Evolutionary conservation across 1,140 invertebrate genomes (phyloP).

Genomic region (Leptoteleia sp.): DNA sequence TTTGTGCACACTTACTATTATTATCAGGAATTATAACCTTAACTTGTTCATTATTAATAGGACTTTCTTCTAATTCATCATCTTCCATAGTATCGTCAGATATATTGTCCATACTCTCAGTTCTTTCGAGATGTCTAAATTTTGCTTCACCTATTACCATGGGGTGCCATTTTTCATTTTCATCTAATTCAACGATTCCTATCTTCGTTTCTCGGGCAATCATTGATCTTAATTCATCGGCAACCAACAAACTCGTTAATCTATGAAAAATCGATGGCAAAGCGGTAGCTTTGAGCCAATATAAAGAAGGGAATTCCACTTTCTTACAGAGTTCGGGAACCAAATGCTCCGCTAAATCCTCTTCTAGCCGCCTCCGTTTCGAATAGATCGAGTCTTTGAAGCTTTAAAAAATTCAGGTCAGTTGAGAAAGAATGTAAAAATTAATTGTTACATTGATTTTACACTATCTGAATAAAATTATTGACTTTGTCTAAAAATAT

Average conservation of each 20-base stretch:
- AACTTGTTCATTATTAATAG: too few relatives aligned
- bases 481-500: too few relatives aligned
- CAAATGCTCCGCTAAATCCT: constrained; percentile 88
- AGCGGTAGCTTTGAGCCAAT: constrained; percentile 95
- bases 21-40: too few relatives aligned
- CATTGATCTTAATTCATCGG: constrained; percentile 88
- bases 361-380: constrained; percentile 65
- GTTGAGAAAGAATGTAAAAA: too few relatives aligned
- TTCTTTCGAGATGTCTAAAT: not conserved
- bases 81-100: constrained; percentile 10
- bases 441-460: constrained; percentile 6
- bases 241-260: constrained; percentile 88
- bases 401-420: too few relatives aligned
- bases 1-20: too few relatives aligned
- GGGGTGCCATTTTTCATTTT: constrained; percentile 66
- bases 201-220: constrained; percentile 81
- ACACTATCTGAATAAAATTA: too few relatives aligned
- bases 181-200: constrained; percentile 67
- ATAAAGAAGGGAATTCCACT: constrained; percentile 90
- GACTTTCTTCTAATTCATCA: not conserved
- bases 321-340: constrained; percentile 95
- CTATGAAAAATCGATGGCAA: constrained; percentile 94
- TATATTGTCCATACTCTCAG: not conserved
- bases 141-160: constrained; percentile 49
- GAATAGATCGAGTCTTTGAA: too few relatives aligned